These are phyloP conservation scores for Cephalopachus bancanus DNA, from an alignment of 2,797 vertebrate genomes.

Conservation along the genomic window DNA sequence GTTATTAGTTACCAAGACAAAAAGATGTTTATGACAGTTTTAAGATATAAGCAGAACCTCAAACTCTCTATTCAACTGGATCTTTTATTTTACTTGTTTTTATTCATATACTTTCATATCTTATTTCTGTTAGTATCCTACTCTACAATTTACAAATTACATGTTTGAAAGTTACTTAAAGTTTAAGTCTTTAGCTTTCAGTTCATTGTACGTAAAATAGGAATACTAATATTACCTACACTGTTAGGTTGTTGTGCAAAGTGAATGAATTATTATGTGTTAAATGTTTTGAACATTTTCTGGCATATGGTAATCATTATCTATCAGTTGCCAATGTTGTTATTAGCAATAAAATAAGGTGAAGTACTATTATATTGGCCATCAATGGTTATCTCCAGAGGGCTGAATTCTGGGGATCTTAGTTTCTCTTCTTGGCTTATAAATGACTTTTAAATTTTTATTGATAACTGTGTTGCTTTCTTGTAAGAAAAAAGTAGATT, in stretches of 20 bases:
- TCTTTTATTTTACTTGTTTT: background rate
- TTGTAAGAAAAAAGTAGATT: background rate
- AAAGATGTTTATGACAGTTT: background rate
- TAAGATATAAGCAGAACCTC: background rate
- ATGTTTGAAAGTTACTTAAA: background rate
- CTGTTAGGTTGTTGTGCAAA: background rate
- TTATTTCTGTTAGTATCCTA: background rate
- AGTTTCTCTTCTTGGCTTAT: background rate
- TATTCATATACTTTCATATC: background rate
- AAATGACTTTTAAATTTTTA: conserved; percentile 1
- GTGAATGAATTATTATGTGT: background rate
- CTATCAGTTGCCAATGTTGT: background rate
- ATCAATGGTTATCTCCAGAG: background rate
- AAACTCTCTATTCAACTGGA: background rate
- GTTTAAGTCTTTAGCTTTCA: background rate
- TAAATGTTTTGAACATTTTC: background rate
- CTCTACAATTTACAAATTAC: background rate
- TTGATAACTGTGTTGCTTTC: background rate
- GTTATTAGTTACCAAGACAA: background rate
- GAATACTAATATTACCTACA: background rate
- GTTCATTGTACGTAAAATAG: background rate
- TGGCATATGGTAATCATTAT: background rate
- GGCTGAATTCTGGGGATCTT: background rate
- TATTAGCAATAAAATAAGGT: background rate
- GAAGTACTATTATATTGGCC: background rate